A percentile compares a stretch with the other conserved stretches of the same genome.
phyloP scores from a whole-genome alignment of 1,140 invertebrate genomes.

The Euborellia annulipes region DNA sequence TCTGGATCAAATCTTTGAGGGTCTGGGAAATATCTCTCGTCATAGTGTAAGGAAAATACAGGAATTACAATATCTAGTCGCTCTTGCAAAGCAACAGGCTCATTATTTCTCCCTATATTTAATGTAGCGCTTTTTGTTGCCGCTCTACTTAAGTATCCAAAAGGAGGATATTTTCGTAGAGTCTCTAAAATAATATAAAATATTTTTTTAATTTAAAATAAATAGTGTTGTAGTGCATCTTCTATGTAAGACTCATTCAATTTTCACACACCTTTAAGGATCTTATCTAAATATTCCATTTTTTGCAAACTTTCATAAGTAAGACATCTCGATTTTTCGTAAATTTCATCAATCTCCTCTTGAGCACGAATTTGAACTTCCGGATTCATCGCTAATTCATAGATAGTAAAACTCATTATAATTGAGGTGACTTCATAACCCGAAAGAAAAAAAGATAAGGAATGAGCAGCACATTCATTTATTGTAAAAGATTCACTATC shows the following conservation, averaged over 20 bases:
- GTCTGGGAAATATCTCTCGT: slow-evolving; percentile 29
- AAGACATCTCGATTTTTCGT: slow-evolving; percentile 15
- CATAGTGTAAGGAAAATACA: slow-evolving; percentile 24
- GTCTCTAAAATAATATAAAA: slow-evolving; percentile 3
- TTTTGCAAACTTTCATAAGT: slow-evolving; percentile 21
- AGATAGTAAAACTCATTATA: neutral
- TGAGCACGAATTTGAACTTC: slow-evolving; percentile 22
- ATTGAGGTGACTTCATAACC: neutral
- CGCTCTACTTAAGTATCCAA: neutral
- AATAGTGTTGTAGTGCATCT: no score
- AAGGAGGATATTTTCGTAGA: slow-evolving; percentile 3
- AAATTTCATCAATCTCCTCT: slow-evolving; percentile 22
- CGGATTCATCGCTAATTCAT: neutral
- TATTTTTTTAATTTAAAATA: no score
- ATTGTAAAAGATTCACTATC: neutral
- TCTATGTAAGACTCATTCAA: no score
- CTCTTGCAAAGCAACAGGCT: neutral
- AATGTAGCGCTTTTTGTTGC: neutral
- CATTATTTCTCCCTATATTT: neutral
- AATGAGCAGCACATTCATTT: no score
- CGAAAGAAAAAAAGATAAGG: neutral
- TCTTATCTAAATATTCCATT: slow-evolving; percentile 24
- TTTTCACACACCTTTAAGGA: slow-evolving; percentile 15
- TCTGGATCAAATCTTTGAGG: slow-evolving; percentile 42
- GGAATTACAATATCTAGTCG: neutral